Conservation (phyloP, 2,888 invertebrate genomes). For the Nephrotoma guestfalica region DNA sequence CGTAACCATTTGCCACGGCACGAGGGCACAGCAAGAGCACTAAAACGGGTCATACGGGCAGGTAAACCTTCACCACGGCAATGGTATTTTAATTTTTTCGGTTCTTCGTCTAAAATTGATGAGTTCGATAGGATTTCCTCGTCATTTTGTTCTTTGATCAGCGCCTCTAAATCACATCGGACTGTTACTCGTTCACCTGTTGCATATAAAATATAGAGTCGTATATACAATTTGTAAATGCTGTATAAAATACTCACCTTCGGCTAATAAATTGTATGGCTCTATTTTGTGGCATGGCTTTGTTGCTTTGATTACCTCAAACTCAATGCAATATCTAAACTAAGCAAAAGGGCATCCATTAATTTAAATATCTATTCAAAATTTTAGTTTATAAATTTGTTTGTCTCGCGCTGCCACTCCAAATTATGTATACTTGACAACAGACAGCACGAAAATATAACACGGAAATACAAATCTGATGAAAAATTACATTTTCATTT, state of each 20-base stretch:
- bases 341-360: conserved; percentile 14
- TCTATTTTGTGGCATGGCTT: conserved; percentile 66
- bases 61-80: conserved; percentile 77
- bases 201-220: conserved; percentile 11
- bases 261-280: conserved; percentile 53
- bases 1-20: conserved; percentile 84
- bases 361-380: not conserved
- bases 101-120: conserved; percentile 11
- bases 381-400: not conserved
- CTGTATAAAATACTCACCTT: conserved; percentile 42
- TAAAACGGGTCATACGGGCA: conserved; percentile 63
- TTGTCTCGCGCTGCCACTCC: not conserved
- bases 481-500: not conserved
- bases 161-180: conserved; percentile 68
- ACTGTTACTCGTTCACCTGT: conserved; percentile 63
- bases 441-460: not conserved
- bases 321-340: conserved; percentile 77
- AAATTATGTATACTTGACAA: not conserved
- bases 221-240: not conserved
- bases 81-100: conserved; percentile 20
- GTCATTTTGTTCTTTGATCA: conserved; percentile 34
- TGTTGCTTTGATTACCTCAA: conserved; percentile 66
- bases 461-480: not conserved
- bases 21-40: conserved; percentile 68
- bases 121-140: conserved; percentile 16